Evolutionary conservation across 2,113 vertebrate genomes (phyloP), one percentile per base, ranked within the genome.

Genomic region (Ctenodactylus gundi): DNA sequence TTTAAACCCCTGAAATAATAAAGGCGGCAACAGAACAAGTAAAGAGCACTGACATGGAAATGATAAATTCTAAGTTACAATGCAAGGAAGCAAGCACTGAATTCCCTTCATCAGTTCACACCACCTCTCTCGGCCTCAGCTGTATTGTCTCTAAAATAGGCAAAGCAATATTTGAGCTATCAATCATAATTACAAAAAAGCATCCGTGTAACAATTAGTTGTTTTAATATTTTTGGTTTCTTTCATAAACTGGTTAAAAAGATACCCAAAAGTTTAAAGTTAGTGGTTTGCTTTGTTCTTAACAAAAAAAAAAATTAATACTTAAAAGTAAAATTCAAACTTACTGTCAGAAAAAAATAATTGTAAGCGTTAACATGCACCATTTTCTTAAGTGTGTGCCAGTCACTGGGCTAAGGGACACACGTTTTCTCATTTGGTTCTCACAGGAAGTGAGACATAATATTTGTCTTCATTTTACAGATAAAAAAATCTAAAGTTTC

Each of bases 1-100:
- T 93, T 91, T 77, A 57, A 85, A 91, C 13, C 73, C 55, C 64
- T 83, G 39, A 92, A 92, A 87, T 76, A 76, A n/a, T 77, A 46
- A 95, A 86, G 29, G 73, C 60, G 75, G n/a, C 78, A 85, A 34
- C 3, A 51, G 3, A 64, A 10, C n/a, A 91, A 73, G 8, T n/a
- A 65, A 75, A 31, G 34, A 85, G 44, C 5, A 20, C 34, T 31
- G 27, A 21, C 31, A 67, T 0, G n/a, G 34, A 53, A 84, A 65
- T 21, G 4, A 67, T 27, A 73, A 57, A 44, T 39, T 15, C 55
- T 39, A 46, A 11, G 27, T 86, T 58, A 44, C 41, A 34, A 17
- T 39, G 9, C 58, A 8, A 18, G 10, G n/a, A 8, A 4, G 25
- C 36, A 84, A 83, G 83, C n/a, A 57, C 0, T 80, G 78, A 46